phyloP scores from a whole-genome alignment of 2,797 vertebrate genomes.

The Halcyon badia region DNA sequence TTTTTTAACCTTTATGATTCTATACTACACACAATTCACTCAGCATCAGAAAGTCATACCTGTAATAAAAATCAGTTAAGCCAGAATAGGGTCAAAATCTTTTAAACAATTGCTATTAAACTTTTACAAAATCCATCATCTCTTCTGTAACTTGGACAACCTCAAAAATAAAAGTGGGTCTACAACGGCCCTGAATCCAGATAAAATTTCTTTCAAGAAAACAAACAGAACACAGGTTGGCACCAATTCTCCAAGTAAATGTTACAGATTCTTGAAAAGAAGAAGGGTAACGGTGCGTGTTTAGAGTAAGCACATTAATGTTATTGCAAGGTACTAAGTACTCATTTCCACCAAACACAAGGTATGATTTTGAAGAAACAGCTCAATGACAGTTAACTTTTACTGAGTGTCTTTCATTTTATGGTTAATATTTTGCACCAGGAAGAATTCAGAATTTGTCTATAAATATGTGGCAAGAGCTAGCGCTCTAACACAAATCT shows the following conservation, averaged over 20 bases:
- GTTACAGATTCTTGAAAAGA: not conserved
- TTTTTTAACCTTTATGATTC: no score
- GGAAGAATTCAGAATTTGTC: not conserved
- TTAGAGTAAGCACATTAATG: not conserved
- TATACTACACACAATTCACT: not conserved
- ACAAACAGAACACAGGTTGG: not conserved
- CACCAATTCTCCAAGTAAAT: not conserved
- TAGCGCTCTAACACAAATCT: not conserved
- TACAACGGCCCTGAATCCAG: not conserved
- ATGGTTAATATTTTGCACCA: not conserved
- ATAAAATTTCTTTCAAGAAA: not conserved
- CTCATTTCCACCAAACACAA: not conserved
- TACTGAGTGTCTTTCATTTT: not conserved
- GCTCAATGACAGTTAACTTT: not conserved
- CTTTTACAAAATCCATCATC: not conserved
- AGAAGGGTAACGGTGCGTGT: accelerated
- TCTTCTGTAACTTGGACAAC: not conserved
- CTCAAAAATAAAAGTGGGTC: not conserved
- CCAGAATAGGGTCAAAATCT: not conserved
- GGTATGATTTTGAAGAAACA: not conserved
- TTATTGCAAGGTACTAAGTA: not conserved
- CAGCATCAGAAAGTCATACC: not conserved
- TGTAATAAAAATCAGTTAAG: not conserved
- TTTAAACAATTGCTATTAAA: not conserved
- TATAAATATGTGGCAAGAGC: not conserved